Evolutionary conservation across 92 coral and sea anemone genomes (phyloP).

Genomic region (Montipora capitata): DNA sequence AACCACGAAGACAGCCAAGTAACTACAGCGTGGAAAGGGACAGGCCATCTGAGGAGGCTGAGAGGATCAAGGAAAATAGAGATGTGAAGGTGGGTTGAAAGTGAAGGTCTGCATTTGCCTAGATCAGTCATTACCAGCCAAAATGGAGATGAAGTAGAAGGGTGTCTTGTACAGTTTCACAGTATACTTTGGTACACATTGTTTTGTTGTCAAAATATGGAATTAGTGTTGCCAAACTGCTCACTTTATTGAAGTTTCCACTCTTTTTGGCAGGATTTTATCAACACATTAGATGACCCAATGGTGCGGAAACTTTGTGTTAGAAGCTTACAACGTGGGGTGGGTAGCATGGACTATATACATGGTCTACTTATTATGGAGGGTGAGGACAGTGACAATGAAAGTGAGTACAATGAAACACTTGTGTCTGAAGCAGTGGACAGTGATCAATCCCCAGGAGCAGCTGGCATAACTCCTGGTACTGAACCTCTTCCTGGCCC

Average conservation of each 20-base stretch:
- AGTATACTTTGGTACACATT: too few species aligned
- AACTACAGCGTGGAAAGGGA: neutral
- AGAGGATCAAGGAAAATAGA: slow-evolving; percentile 1
- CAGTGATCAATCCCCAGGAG: neutral
- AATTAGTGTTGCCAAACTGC: neutral
- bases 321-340: neutral
- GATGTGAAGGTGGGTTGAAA: slow-evolving; percentile 17
- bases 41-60: slow-evolving; percentile 4
- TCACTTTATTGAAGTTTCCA: neutral
- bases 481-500: neutral
- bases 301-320: neutral
- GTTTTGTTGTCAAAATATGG: too few species aligned
- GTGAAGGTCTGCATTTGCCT: neutral
- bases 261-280: neutral
- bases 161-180: too few species aligned
- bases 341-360: slow-evolving; percentile 15
- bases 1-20: neutral
- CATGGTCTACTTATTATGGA: slow-evolving; percentile 5
- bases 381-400: neutral
- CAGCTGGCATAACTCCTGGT: neutral
- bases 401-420: neutral
- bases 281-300: neutral
- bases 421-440: too few species aligned
- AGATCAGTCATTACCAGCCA: too few species aligned
- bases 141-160: too few species aligned